Percentiles rank a stretch among this genome's conserved stretches.
Conservation (phyloP, 2,797 vertebrate species). For the Argya squamiceps region DNA sequence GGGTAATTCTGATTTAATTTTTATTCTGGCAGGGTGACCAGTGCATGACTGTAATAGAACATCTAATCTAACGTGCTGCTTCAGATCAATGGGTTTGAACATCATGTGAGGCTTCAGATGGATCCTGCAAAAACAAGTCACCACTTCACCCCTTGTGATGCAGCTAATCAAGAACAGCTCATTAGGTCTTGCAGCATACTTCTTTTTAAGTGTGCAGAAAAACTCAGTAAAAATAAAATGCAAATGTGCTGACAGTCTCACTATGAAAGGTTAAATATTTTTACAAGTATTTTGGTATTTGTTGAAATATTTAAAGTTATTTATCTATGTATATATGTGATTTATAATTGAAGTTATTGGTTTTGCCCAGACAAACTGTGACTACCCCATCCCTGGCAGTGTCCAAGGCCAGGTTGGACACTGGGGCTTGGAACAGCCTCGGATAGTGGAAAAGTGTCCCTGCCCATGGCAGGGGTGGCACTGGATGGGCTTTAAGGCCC, state of each 20-base stretch:
- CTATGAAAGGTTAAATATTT: background rate
- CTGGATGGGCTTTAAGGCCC: accelerated
- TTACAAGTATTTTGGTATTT: background rate
- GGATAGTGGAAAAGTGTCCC: background rate
- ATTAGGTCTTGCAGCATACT: background rate
- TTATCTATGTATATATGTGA: background rate
- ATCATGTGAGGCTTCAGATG: background rate
- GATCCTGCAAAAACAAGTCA: background rate
- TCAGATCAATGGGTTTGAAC: background rate
- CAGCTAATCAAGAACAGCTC: background rate
- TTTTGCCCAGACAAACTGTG: background rate
- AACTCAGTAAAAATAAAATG: background rate
- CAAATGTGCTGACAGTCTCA: background rate
- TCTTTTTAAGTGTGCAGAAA: background rate
- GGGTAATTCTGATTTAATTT: background rate
- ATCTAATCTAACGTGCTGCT: background rate
- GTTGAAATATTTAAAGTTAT: background rate
- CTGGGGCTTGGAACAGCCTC: accelerated
- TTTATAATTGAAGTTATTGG: background rate
- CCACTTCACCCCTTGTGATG: background rate
- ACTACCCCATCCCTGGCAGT: background rate
- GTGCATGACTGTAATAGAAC: background rate
- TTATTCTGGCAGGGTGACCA: background rate
- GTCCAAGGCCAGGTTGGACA: background rate
- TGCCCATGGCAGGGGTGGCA: background rate